Base-by-base conservation (phyloP, 2,888 invertebrate species). In the Oscheius sp. region DNA sequence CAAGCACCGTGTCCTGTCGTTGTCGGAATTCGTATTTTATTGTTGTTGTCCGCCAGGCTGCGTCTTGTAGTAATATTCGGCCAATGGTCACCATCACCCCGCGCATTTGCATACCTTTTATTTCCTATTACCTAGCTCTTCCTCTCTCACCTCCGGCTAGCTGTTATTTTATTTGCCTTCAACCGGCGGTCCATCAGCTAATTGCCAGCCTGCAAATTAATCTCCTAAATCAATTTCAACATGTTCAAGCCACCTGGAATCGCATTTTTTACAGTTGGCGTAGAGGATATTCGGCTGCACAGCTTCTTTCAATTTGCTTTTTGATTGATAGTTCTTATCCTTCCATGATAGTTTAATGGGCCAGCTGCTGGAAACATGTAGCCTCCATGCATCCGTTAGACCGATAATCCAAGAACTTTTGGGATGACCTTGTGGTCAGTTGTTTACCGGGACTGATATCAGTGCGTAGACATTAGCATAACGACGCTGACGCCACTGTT, bases 31-130 rank as follows among this genome's bases (percentile, higher is more conserved):
- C 62, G 62, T 49, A 49, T 47, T 62, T 62, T 62, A 62, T 62
- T 62, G 62, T 62, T 62, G 62, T 45, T 62, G 62, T 41, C 59
- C 62, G 47, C 33, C 49, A 26, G 62, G 30, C n/a, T 22, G 62
- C 62, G 49, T 47, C 62, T 62, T 49, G 62, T 62, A 62, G 62
- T 62, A 62, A 62, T 62, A 49, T 62, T 47, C 62, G 57, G 30
- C 50, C 26, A 30, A 17, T 33, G 59, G 59, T 30, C 54, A 33
- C 44, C 59, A 59, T 59, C 59, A 22, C 22, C 28, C 26, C 44
- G 59, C 44, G 59, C 59, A 28, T 59, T 44, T 59, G 59, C 59
- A 59, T 59, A 59, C 59, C 59, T 59, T 59, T 59, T 24, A 14
- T 44, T 26, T 41, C 28, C 59, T 24, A 12, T 36, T 32, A 30